Evolutionary conservation across 2,797 vertebrate species (phyloP).

Genomic region (Gallinago solitaria): DNA sequence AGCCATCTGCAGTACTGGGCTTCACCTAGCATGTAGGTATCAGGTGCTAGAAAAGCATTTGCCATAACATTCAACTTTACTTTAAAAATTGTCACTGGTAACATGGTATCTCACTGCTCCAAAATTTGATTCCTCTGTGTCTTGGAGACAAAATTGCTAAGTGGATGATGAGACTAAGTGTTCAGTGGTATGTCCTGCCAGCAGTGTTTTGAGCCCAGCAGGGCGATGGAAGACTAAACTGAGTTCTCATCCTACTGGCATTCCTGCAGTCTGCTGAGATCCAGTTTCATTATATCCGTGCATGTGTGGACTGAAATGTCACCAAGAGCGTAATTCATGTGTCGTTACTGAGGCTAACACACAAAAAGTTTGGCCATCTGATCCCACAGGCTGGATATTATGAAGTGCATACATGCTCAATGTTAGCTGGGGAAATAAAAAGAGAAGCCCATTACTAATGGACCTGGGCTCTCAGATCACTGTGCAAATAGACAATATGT

Average conservation of each 20-base stretch:
- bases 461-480: not conserved
- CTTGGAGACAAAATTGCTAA: not conserved
- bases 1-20: not conserved
- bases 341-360: not conserved
- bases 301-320: not conserved
- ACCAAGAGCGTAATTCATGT: not conserved
- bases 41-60: not conserved
- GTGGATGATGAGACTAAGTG: not conserved
- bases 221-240: not conserved
- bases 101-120: not conserved
- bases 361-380: not conserved
- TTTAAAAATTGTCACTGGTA: not conserved
- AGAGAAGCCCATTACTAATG: not conserved
- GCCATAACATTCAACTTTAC: not conserved
- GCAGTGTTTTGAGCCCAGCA: not conserved
- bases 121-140: not conserved
- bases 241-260: not conserved
- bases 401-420: rapidly evolving
- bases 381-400: not conserved
- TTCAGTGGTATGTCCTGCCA: not conserved
- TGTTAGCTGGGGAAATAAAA: not conserved
- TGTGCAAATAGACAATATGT: not conserved
- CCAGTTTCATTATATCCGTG: not conserved
- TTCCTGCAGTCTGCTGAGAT: not conserved
- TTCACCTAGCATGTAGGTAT: not conserved